Percentiles rank a stretch among this genome's conserved stretches.
These are phyloP conservation scores for Pelodytes ibericus DNA, from an alignment of 2,797 vertebrate genomes.

Conservation along the genomic window DNA sequence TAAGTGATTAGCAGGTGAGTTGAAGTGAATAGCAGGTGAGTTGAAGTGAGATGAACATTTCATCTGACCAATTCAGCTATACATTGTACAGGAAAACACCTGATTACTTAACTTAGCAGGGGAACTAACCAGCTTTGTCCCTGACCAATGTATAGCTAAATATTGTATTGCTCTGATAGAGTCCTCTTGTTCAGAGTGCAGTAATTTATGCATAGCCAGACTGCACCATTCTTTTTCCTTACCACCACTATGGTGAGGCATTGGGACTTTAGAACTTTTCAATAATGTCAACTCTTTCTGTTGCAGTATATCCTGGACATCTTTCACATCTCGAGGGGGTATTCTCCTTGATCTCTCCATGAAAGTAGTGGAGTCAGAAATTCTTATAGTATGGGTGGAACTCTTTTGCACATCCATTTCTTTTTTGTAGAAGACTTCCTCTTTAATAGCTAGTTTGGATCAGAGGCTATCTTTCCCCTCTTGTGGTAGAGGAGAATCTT, in stretches of 20 bases:
- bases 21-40: no score
- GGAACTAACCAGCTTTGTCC: no score
- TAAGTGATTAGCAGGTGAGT: no score
- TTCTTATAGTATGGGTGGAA: neutral
- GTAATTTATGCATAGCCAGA: neutral
- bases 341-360: neutral
- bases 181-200: neutral
- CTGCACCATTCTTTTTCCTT: neutral
- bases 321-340: neutral
- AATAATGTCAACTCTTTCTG: neutral
- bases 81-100: no score
- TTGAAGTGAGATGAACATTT: no score
- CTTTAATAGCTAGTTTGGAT: no score
- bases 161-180: neutral
- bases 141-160: no score
- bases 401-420: neutral
- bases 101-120: no score
- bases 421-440: neutral
- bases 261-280: neutral
- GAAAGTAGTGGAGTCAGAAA: neutral
- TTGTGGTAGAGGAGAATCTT: constrained; percentile 1
- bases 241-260: constrained; percentile 9
- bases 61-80: no score
- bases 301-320: neutral
- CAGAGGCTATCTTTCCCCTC: neutral